Percentiles rank a stretch among this genome's conserved stretches.
Conservation (phyloP, 2,888 invertebrate species). For the Pristionchus japonicus region DNA sequence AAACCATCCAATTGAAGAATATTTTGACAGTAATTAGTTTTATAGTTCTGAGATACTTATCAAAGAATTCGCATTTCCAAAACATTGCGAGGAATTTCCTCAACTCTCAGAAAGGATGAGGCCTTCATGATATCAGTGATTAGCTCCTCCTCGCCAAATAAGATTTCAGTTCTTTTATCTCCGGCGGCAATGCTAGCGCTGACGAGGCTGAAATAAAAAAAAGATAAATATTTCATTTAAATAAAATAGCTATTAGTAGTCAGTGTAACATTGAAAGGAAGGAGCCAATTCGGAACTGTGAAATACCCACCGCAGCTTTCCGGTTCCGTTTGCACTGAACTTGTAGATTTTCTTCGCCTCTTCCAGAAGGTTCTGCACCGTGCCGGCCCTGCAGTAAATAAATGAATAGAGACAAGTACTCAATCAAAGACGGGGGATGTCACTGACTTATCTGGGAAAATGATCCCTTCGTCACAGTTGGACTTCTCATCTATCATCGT, state of each 20-base stretch:
- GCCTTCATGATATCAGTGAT: constrained; percentile 54
- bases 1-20: no score
- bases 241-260: not conserved
- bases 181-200: not conserved
- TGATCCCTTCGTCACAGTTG: constrained; percentile 90
- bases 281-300: no score
- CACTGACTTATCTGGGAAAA: constrained; percentile 89
- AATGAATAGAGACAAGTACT: no score
- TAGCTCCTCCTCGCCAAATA: constrained; percentile 54
- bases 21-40: no score
- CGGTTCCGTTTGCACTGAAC: constrained; percentile 88
- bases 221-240: not conserved
- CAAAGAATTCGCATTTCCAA: no score
- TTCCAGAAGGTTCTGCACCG: constrained; percentile 89
- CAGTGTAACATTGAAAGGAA: no score
- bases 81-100: constrained; percentile 93
- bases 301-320: constrained; percentile 84
- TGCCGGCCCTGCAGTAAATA: constrained; percentile 81
- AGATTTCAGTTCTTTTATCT: constrained; percentile 55
- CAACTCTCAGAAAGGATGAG: constrained; percentile 81
- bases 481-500: constrained; percentile 84
- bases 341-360: constrained; percentile 91
- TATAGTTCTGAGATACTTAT: no score
- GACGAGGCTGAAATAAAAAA: constrained; percentile 46
- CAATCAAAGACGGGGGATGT: not conserved